Percentiles rank a stretch among this genome's conserved stretches.
These are phyloP conservation scores for Drosophila sp. DNA, from an alignment of 1,140 invertebrate genomes.

Conservation along the genomic window DNA sequence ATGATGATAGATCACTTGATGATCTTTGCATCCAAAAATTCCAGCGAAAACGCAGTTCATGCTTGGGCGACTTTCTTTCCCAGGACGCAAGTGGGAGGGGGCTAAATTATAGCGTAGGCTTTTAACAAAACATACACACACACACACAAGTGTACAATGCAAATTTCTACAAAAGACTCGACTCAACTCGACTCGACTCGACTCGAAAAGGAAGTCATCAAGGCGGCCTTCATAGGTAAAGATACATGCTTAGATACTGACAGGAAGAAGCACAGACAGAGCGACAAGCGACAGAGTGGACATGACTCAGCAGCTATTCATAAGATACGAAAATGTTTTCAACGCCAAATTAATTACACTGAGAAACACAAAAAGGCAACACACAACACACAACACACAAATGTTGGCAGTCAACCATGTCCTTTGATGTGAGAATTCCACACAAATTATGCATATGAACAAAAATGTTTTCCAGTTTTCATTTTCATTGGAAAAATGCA, in stretches of 20 bases:
- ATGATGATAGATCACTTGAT: slow-evolving; percentile 60
- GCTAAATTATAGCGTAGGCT: slow-evolving; percentile 59
- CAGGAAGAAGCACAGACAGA: slow-evolving; percentile 68
- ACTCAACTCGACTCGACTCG: slow-evolving; percentile 1
- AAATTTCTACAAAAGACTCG: slow-evolving; percentile 55
- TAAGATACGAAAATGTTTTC: slow-evolving; percentile 51
- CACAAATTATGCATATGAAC: slow-evolving; percentile 56
- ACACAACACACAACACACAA: slow-evolving; percentile 18
- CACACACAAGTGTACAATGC: slow-evolving; percentile 48
- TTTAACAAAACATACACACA: slow-evolving; percentile 19
- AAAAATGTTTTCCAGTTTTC: slow-evolving; percentile 30
- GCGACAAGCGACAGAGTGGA: slow-evolving; percentile 43
- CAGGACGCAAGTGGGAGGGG: slow-evolving; percentile 44
- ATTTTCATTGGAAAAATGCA: slow-evolving; percentile 77
- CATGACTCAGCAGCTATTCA: slow-evolving; percentile 64
- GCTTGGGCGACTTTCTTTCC: slow-evolving; percentile 64
- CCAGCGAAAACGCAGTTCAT: slow-evolving; percentile 71
- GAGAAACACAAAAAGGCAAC: slow-evolving; percentile 37
- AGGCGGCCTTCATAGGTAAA: slow-evolving; percentile 24
- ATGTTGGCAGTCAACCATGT: slow-evolving; percentile 66
- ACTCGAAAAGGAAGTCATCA: slow-evolving; percentile 57
- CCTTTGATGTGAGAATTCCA: slow-evolving; percentile 61
- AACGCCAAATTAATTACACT: slow-evolving; percentile 72
- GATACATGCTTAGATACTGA: slow-evolving; percentile 27
- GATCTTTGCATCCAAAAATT: slow-evolving; percentile 58